These are phyloP conservation scores for Rhingia rostrata DNA, from an alignment of 2,888 invertebrate genomes.

Conservation along the genomic window DNA sequence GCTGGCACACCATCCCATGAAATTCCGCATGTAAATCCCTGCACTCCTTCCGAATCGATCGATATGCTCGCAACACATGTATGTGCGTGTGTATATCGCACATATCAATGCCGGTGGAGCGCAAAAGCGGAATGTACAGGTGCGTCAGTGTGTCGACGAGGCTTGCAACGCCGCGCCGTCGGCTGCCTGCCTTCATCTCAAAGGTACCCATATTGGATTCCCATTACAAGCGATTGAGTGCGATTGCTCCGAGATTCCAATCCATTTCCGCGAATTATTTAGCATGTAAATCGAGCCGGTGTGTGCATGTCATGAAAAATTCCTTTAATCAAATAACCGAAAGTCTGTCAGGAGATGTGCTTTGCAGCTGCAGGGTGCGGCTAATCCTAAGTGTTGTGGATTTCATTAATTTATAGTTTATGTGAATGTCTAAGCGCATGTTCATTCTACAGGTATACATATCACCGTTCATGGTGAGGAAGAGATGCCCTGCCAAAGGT, in stretches of 20 bases:
- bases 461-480: conserved; percentile 9
- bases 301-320: conserved; percentile 69
- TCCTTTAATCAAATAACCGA: conserved; percentile 73
- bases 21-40: conserved; percentile 65
- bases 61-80: conserved; percentile 9
- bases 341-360: conserved; percentile 3
- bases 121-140: conserved; percentile 64
- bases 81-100: background rate
- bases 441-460: conserved; percentile 3
- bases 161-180: conserved; percentile 14
- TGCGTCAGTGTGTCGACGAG: conserved; percentile 54
- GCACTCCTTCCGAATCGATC: conserved; percentile 66
- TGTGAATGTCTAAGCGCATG: conserved; percentile 66
- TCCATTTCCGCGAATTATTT: conserved; percentile 73
- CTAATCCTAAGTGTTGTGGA: conserved; percentile 72
- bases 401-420: conserved; percentile 72
- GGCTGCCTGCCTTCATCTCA: conserved; percentile 61
- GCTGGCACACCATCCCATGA: conserved; percentile 62
- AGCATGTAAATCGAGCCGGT: conserved; percentile 69
- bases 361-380: conserved; percentile 51
- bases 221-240: conserved; percentile 65
- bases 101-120: background rate
- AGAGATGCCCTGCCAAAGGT: conserved; percentile 44
- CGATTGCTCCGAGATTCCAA: conserved; percentile 71
- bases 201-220: conserved; percentile 63